Conservation (phyloP, 2,888 invertebrate species). For the Oeneis ivallda region DNA sequence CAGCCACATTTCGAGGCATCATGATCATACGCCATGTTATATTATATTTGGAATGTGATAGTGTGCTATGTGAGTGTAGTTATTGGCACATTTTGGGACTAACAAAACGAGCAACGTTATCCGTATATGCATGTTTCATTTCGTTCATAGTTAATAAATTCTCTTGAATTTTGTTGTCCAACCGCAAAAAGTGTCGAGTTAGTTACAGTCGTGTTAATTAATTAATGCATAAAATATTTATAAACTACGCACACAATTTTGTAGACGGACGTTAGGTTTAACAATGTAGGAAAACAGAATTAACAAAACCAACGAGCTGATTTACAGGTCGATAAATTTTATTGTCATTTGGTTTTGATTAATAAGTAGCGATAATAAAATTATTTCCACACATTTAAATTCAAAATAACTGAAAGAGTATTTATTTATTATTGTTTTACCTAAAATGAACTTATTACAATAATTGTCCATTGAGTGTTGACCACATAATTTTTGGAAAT, state of each 20-base stretch:
- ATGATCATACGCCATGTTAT: too few species aligned
- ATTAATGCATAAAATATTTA: constrained; percentile 16
- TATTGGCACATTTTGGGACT: background rate
- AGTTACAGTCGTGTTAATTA: constrained; percentile 16
- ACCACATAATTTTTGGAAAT: constrained; percentile 7
- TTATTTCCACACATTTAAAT: background rate
- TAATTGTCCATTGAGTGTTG: background rate
- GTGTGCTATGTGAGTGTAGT: too few species aligned
- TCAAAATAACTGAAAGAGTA: background rate
- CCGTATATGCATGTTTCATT: background rate
- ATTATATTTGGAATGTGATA: too few species aligned
- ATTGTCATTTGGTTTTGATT: constrained; percentile 35
- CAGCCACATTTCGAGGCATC: too few species aligned
- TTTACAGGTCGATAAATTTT: constrained; percentile 36
- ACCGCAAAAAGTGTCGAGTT: constrained; percentile 15
- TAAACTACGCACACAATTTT: constrained; percentile 8
- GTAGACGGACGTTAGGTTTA: constrained; percentile 11
- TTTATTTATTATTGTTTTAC: background rate
- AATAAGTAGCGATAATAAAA: constrained; percentile 27
- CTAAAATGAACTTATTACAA: background rate
- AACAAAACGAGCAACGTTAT: background rate
- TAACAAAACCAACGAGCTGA: constrained; percentile 41
- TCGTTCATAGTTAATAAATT: too few species aligned
- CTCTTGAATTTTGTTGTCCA: too few species aligned
- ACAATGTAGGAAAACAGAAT: constrained; percentile 39